Conservation (phyloP, 2,113 vertebrate species). For the Jacana jacana region DNA sequence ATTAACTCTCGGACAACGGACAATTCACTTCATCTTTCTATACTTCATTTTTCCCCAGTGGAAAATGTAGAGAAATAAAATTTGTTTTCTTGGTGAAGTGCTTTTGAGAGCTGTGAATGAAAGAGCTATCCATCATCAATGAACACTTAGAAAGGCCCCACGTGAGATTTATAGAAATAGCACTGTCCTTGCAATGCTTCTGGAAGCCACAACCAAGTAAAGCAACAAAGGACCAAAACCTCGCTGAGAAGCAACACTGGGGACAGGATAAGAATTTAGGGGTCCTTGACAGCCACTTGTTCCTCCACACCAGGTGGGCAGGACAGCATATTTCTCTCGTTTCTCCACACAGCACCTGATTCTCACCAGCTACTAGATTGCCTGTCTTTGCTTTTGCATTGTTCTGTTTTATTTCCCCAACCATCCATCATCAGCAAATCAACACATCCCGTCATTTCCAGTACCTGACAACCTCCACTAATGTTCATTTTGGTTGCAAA, state of each 20-base stretch:
- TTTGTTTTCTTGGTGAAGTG: conserved; percentile 9
- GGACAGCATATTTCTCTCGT: not conserved
- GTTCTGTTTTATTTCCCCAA: not conserved
- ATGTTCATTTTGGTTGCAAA: not conserved
- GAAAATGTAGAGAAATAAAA: not conserved
- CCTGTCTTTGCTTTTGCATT: not conserved
- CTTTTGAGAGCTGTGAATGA: conserved; percentile 8
- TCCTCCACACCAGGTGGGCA: not conserved
- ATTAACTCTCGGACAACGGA: not conserved
- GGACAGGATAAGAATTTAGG: not conserved
- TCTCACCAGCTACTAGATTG: not conserved
- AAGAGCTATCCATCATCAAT: not conserved
- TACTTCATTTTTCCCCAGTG: not conserved
- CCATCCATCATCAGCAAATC: not conserved
- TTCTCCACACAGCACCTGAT: not conserved
- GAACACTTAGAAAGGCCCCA: not conserved
- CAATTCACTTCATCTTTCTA: conserved; percentile 5
- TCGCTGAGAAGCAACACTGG: not conserved
- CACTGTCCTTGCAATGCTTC: not conserved
- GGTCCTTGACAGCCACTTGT: not conserved
- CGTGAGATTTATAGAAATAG: not conserved
- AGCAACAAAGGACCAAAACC: not conserved
- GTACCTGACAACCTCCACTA: not conserved
- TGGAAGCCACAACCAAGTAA: not conserved
- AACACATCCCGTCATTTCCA: not conserved